Evolutionary conservation across 2,888 invertebrate genomes (phyloP), one percentile per base, ranked within the genome.

Genomic region (Tryphoninae sp.): DNA sequence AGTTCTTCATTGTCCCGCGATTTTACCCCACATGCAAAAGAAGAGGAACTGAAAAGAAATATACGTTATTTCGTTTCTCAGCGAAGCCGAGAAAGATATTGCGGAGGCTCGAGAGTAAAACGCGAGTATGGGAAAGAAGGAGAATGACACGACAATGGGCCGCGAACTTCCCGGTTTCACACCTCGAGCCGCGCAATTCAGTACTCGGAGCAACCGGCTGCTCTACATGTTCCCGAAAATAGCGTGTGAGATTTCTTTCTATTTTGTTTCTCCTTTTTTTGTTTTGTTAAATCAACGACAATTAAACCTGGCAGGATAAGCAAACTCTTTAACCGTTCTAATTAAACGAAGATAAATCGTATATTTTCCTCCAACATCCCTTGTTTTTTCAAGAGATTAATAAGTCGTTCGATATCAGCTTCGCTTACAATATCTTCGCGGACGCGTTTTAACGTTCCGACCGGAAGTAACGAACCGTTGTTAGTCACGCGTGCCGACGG

Each of bases 401-500:
- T 33, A 33, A 6, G 33, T 33, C 33, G 6, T 6, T 33, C 33
- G 33, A 33, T 33, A 33, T 33, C 33, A 33, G 33, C 33, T 1
- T 33, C 33, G 11, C 45, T 11, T 45, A 3, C 3, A 45, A 11
- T 2, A 45, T 13, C 45, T 9, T 45, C 45, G 26, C 6, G 33
- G 8, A 61, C 16, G 68, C 45, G 26, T 72, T 68, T 9, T 13
- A 53, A 33, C 67, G 55, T 75, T 64, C 26, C 73, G 68, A 85
- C 83, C 88, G 90, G 90, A 90, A 88, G 86, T 84, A 80, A 71
- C 85, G 82, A 79, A 68, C 83, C 65, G 71, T 80, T 73, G 80
- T 86, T 86, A 86, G 84, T 86, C 84, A 89, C 87, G 88, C 89
- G 88, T 87, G 87, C 62, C 83, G 42, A 26, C 75, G 85, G 89